These are phyloP conservation scores for Drosophila formosana DNA, from an alignment of 2,888 invertebrate species.

Conservation along the genomic window DNA sequence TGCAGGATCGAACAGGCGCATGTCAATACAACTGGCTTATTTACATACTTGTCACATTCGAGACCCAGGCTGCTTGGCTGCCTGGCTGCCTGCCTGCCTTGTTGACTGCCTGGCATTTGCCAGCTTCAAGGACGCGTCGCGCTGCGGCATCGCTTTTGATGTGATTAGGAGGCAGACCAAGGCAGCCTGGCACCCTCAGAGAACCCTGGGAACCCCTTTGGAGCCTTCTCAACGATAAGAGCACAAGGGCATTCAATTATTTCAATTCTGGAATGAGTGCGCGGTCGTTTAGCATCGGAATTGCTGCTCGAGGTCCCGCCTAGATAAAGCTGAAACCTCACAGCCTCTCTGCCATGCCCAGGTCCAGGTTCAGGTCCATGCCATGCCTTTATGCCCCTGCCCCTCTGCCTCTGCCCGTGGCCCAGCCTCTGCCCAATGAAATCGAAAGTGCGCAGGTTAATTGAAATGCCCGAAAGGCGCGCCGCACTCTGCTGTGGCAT, in stretches of 20 bases:
- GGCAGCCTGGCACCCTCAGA: slow-evolving; percentile 7
- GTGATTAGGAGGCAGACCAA: slow-evolving; percentile 54
- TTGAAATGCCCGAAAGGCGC: slow-evolving; percentile 76
- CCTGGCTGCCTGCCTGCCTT: not conserved
- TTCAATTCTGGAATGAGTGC: slow-evolving; percentile 68
- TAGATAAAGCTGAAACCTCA: slow-evolving; percentile 46
- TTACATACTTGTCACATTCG: slow-evolving; percentile 62
- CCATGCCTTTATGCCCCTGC: not conserved
- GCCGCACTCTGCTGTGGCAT: slow-evolving; percentile 47
- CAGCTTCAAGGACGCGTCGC: slow-evolving; percentile 67
- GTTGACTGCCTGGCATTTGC: slow-evolving; percentile 8
- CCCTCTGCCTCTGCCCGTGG: not conserved
- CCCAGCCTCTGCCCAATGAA: slow-evolving; percentile 57
- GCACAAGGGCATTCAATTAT: slow-evolving; percentile 70
- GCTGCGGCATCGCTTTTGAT: slow-evolving; percentile 58
- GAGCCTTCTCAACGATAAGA: slow-evolving; percentile 39
- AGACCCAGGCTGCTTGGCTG: slow-evolving; percentile 1
- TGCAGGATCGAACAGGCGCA: slow-evolving; percentile 28
- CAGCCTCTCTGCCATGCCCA: slow-evolving; percentile 1
- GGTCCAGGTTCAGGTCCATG: slow-evolving; percentile 10
- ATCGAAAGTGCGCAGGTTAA: slow-evolving; percentile 79
- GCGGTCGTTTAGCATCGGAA: slow-evolving; percentile 62
- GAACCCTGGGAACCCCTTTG: slow-evolving; percentile 15
- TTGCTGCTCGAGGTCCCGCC: slow-evolving; percentile 39
- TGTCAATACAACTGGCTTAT: slow-evolving; percentile 59